Conservation (phyloP, 2,888 invertebrate species). For the Leptinotarsa haldemani region DNA sequence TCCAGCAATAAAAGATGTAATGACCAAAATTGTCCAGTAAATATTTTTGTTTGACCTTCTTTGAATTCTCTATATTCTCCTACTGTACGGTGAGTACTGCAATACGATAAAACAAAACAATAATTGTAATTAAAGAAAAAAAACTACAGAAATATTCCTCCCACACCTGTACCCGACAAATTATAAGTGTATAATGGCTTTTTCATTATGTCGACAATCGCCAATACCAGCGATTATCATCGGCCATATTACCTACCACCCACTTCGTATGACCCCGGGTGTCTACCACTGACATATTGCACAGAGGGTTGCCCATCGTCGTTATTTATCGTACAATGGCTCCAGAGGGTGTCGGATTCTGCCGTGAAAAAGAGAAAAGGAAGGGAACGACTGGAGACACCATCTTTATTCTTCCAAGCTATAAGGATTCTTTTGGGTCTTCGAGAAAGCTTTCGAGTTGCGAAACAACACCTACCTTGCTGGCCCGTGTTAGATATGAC, state of each 20-base stretch:
- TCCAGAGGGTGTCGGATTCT: slow-evolving; percentile 56
- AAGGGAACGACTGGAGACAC: slow-evolving; percentile 42
- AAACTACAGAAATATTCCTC: not conserved
- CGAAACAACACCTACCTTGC: slow-evolving; percentile 61
- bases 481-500: slow-evolving; percentile 59
- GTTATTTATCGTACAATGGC: slow-evolving; percentile 58
- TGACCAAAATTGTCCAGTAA: too few relatives aligned
- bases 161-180: not conserved
- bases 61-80: too few relatives aligned
- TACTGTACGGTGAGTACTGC: too few relatives aligned
- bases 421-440: slow-evolving; percentile 51
- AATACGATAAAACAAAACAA: not conserved
- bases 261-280: slow-evolving; percentile 62
- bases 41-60: too few relatives aligned
- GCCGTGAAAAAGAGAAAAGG: slow-evolving; percentile 12
- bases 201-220: slow-evolving; percentile 19
- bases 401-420: slow-evolving; percentile 46
- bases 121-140: not conserved
- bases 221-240: slow-evolving; percentile 20
- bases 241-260: slow-evolving; percentile 41
- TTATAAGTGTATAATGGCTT: slow-evolving; percentile 17
- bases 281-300: slow-evolving; percentile 65
- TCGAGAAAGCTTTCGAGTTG: slow-evolving; percentile 51
- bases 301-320: slow-evolving; percentile 55
- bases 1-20: too few relatives aligned